Evolutionary conservation across 2,888 invertebrate genomes (phyloP).

Genomic region (Herminia tarsipennalis): DNA sequence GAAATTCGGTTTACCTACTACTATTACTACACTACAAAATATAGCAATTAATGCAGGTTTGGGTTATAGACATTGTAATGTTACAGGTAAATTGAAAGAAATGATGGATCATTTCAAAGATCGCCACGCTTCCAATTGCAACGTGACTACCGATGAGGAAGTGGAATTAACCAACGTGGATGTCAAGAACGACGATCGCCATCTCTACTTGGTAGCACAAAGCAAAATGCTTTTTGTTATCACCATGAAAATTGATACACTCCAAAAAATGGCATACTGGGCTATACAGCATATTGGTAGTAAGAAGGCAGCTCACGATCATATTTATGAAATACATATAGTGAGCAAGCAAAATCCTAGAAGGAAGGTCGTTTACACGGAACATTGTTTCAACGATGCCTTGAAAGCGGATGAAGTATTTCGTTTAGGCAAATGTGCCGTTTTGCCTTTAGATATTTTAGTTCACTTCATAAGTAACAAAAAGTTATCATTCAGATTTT

Average conservation of each 20-base stretch:
- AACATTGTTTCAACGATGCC: constrained; percentile 72
- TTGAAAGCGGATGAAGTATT: constrained; percentile 71
- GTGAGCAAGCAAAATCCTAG: constrained; percentile 63
- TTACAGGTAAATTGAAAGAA: constrained; percentile 64
- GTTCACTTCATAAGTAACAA: constrained; percentile 63
- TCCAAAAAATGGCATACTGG: constrained; percentile 73
- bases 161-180: constrained; percentile 56
- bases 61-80: too few relatives aligned
- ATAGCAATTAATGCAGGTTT: too few relatives aligned
- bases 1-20: not conserved
- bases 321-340: constrained; percentile 72
- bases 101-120: constrained; percentile 75
- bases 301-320: constrained; percentile 64
- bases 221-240: constrained; percentile 68
- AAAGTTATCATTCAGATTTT: constrained; percentile 64
- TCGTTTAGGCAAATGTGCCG: constrained; percentile 65
- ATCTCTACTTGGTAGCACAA: constrained; percentile 61
- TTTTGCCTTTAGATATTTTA: constrained; percentile 64
- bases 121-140: constrained; percentile 62
- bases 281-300: constrained; percentile 71
- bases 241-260: constrained; percentile 69
- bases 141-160: constrained; percentile 59
- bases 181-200: constrained; percentile 61
- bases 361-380: constrained; percentile 65
- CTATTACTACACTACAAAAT: too few relatives aligned